A percentile compares a stretch with the other conserved stretches of the same genome.
Evolutionary conservation across 35 echinoderm and acorn worm species (phyloP).

Genomic region (Diadema setosum): DNA sequence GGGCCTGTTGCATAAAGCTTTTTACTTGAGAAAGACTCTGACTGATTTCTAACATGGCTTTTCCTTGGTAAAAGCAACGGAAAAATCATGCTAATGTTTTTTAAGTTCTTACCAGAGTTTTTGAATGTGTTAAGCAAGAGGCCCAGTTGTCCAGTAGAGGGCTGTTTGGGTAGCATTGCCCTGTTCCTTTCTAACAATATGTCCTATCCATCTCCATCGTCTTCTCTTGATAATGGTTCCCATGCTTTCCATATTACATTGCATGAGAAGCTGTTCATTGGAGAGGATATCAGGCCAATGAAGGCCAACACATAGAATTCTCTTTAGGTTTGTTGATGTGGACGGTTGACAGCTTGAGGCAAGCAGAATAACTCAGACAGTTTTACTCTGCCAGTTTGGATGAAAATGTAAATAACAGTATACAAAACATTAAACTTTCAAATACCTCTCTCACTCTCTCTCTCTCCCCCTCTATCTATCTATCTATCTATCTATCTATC

Average conservation of each 20-base stretch:
- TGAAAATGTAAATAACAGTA: too few relatives aligned
- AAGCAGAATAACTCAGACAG: neutral
- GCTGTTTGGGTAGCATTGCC: neutral
- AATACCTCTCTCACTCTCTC: too few relatives aligned
- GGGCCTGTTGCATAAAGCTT: too few relatives aligned
- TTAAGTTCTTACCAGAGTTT: too few relatives aligned
- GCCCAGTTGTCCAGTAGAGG: constrained; percentile 20
- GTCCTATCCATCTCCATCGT: neutral
- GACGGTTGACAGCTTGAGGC: neutral
- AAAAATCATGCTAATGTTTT: too few relatives aligned
- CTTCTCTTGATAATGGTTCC: neutral
- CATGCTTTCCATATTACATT: neutral
- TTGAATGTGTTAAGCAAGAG: too few relatives aligned
- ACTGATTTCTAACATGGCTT: too few relatives aligned
- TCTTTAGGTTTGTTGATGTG: neutral
- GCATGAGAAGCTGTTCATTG: neutral
- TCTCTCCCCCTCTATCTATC: too few relatives aligned
- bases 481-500: too few relatives aligned
- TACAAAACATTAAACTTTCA: too few relatives aligned
- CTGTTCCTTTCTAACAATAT: neutral
- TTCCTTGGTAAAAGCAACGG: too few relatives aligned
- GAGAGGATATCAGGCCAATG: neutral
- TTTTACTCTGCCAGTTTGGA: neutral
- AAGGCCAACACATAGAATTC: neutral
- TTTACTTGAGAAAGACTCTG: too few relatives aligned